These are phyloP conservation scores for Geotrupes spiniger DNA, from an alignment of 2,888 invertebrate species.

Conservation along the genomic window DNA sequence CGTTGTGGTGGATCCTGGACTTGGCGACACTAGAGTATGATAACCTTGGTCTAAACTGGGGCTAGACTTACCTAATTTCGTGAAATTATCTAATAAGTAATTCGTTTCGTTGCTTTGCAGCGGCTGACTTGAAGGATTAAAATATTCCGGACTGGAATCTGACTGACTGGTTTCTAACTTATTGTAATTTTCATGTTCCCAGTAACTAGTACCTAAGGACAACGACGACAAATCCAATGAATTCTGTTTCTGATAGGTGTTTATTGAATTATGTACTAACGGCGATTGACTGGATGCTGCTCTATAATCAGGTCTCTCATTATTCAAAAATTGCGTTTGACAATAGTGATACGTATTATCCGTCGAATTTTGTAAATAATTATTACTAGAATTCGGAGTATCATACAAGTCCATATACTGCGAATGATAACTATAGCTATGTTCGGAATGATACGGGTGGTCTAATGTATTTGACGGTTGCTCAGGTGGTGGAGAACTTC, in stretches of 20 bases:
- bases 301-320: conserved; percentile 31
- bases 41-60: conserved; percentile 79
- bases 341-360: conserved; percentile 23
- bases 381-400: conserved; percentile 29
- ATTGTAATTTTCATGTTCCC: conserved; percentile 44
- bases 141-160: conserved; percentile 36
- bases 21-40: conserved; percentile 69
- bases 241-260: conserved; percentile 40
- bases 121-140: conserved; percentile 29
- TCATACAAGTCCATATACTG: conserved; percentile 34
- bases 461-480: conserved; percentile 28
- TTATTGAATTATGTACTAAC: conserved; percentile 11
- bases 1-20: conserved; percentile 51
- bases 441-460: conserved; percentile 34
- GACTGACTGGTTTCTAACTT: conserved; percentile 35
- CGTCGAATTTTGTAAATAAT: conserved; percentile 34
- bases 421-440: conserved; percentile 34
- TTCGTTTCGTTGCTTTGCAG: conserved; percentile 34
- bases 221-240: conserved; percentile 46
- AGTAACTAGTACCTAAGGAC: conserved; percentile 45
- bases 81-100: conserved; percentile 48
- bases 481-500: conserved; percentile 48
- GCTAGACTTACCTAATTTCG: conserved; percentile 54
- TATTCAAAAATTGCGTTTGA: conserved; percentile 21
- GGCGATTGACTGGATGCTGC: conserved; percentile 12